Evolutionary conservation across 2,888 invertebrate species (phyloP), one percentile per base, ranked within the genome.

Genomic region (Drosophila atripex): DNA sequence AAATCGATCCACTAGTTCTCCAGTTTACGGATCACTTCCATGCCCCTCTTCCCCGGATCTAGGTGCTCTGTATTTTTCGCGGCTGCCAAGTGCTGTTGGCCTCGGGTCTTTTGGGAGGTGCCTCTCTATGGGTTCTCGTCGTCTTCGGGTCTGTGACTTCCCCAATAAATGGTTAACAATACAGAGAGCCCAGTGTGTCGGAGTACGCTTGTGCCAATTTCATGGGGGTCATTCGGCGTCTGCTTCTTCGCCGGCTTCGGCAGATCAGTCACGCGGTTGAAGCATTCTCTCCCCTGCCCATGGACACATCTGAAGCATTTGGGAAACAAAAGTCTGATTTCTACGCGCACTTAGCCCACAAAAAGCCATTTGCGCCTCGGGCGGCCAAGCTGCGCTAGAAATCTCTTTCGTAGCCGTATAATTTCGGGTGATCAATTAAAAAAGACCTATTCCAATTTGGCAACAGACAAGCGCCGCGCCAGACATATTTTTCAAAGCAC

Each of bases 231-330:
- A 58, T 30, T 60, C 46, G 30, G 30, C 46, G 21, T 39, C 28
- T 5, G 14, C n/a, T 35, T n/a, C 35, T n/a, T 35, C 14, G 6
- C 14, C 35, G 35, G 35, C 35, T 35, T 35, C 32, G 28, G n/a
- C 14, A 60, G 59, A 60, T 63, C 43, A 35, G 63, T 61, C 63
- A 63, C 63, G 64, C 51, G n/a, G 28, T 30, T 75, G 69, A 66
- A 78, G 82, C 71, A 54, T 60, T 68, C 79, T 73, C 39, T 18
- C 25, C 14, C 23, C 32, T 16, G 71, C 76, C 82, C 79, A 58
- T 46, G 79, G 63, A 74, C 79, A 82, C 76, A 71, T 74, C 74
- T 74, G 61, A 76, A 79, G 77, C 74, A 43, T 65, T 77, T 69
- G 64, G 56, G 47, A 74, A 79, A 77, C 80, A 77, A 23, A 35